phyloP scores from a whole-genome alignment of 2,113 vertebrate genomes.

The Odocoileus virginianus region DNA sequence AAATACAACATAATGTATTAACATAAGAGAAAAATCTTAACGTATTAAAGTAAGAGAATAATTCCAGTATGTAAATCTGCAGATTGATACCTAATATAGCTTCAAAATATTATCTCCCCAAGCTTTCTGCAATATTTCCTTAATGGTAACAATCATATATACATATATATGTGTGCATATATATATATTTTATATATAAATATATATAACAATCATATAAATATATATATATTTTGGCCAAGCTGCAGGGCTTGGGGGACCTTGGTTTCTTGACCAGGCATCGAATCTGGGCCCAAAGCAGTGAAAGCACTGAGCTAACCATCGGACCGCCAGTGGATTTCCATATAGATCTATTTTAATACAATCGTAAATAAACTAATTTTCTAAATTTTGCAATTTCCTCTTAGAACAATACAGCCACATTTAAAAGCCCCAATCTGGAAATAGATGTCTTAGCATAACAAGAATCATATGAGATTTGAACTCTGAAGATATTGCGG shows the following conservation, averaged over 20 bases:
- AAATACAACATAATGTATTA: background rate
- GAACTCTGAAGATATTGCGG: background rate
- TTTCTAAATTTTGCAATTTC: constrained; percentile 37
- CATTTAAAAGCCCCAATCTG: background rate
- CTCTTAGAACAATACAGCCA: background rate
- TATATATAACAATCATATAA: background rate
- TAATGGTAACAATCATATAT: background rate
- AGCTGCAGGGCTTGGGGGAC: background rate
- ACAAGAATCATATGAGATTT: background rate
- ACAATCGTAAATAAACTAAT: background rate
- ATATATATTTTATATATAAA: background rate
- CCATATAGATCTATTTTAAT: background rate
- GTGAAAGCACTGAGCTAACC: background rate
- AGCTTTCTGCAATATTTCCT: background rate
- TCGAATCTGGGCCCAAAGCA: background rate
- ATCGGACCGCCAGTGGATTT: background rate
- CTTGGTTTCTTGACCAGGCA: background rate
- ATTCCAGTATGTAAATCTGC: constrained; percentile 10
- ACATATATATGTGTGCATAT: background rate
- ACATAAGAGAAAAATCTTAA: background rate
- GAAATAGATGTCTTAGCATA: background rate
- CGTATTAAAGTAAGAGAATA: background rate
- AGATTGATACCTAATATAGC: background rate
- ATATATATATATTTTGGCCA: background rate
- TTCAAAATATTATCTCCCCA: background rate